Evolutionary conservation across 2,888 invertebrate species (phyloP).

Genomic region (Lasioglossum pauxillum): DNA sequence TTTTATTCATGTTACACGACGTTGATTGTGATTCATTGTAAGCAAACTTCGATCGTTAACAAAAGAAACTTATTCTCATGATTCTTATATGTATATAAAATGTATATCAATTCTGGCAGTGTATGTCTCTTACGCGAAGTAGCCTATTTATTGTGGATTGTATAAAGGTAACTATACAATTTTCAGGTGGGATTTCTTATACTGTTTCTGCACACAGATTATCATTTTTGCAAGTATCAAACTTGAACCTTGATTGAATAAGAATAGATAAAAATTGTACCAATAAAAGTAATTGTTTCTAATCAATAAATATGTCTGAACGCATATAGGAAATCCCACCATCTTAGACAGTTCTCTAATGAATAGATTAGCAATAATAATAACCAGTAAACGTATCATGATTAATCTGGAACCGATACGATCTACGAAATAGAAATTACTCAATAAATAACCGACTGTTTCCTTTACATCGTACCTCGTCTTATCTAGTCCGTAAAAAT

Average conservation of each 20-base stretch:
- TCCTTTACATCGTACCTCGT: conserved; percentile 4
- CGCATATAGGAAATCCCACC: background rate
- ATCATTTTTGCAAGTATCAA: background rate
- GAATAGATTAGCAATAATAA: background rate
- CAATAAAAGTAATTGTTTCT: background rate
- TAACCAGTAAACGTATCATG: background rate
- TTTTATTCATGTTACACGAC: background rate
- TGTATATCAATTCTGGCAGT: conserved; percentile 46
- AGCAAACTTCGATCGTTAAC: conserved; percentile 1
- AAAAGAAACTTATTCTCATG: conserved; percentile 6
- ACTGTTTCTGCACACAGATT: background rate
- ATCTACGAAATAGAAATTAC: conserved; percentile 12
- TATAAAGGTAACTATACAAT: conserved; percentile 46
- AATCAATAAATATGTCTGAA: background rate
- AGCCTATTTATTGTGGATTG: conserved; percentile 24
- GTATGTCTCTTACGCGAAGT: conserved; percentile 36
- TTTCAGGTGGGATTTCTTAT: conserved; percentile 7
- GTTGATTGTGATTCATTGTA: background rate
- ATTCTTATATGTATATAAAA: conserved; percentile 12
- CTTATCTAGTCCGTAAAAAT: conserved; percentile 3
- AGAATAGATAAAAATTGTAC: background rate
- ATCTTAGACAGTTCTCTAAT: conserved; percentile 12
- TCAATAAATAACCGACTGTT: conserved; percentile 42
- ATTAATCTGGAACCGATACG: background rate
- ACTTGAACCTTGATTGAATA: background rate